Conservation (phyloP, 2,797 vertebrate species). For the Rhyacichthys aspro region DNA sequence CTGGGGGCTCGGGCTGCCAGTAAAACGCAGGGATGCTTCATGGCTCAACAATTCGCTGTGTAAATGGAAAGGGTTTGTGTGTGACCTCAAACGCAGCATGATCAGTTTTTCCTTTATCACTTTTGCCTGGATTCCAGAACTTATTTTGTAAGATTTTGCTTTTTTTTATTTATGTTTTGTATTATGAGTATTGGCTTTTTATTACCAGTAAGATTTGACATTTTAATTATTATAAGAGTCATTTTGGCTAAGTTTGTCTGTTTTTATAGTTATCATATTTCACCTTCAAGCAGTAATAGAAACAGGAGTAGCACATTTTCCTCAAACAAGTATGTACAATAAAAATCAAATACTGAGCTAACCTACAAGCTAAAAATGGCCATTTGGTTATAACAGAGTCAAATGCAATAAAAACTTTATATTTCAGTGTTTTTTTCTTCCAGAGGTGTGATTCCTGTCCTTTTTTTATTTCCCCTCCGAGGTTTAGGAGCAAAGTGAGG, state of each 20-base stretch:
- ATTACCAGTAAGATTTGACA: too few species aligned
- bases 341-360: too few species aligned
- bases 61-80: slow-evolving; percentile 82
- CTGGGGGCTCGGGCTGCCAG: slow-evolving; percentile 76
- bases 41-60: slow-evolving; percentile 83
- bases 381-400: too few species aligned
- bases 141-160: slow-evolving; percentile 10
- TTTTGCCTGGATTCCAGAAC: slow-evolving; percentile 26
- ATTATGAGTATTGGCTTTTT: too few species aligned
- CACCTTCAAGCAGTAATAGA: too few species aligned
- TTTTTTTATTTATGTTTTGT: slow-evolving; percentile 6
- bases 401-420: too few species aligned
- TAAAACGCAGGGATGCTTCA: slow-evolving; percentile 84
- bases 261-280: too few species aligned
- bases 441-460: slow-evolving; percentile 50
- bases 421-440: slow-evolving; percentile 18
- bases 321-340: too few species aligned
- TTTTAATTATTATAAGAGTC: too few species aligned
- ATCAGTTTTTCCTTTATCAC: slow-evolving; percentile 32
- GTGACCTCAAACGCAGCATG: slow-evolving; percentile 77
- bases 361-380: too few species aligned
- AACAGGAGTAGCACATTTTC: too few species aligned
- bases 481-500: slow-evolving; percentile 64
- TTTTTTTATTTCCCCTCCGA: slow-evolving; percentile 18
- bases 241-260: too few species aligned